Percentiles rank a stretch among this genome's conserved stretches.
Conservation (phyloP, 37 sponge, comb jelly and placozoan species). For the Chondrilla cf. caribensis region DNA sequence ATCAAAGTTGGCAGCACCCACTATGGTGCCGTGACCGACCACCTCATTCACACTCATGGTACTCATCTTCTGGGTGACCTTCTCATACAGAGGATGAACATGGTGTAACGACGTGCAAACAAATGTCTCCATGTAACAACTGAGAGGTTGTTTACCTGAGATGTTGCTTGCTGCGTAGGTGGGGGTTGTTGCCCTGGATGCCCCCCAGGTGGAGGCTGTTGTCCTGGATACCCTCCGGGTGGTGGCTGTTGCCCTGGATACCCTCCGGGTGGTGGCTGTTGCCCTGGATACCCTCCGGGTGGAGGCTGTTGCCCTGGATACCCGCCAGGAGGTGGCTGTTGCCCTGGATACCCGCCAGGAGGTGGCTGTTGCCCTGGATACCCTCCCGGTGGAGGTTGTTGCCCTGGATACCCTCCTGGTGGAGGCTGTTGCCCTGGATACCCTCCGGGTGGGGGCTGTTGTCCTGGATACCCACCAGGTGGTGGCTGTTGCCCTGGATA, state of each 20-base stretch:
- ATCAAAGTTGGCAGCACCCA: conserved; percentile 39
- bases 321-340: conserved; percentile 46
- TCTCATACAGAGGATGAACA: neutral
- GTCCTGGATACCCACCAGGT: conserved; percentile 46
- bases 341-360: conserved; percentile 38
- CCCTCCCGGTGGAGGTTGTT: conserved; percentile 17
- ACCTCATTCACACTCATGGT: conserved; percentile 51
- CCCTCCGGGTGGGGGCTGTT: conserved; percentile 8
- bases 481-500: conserved; percentile 16
- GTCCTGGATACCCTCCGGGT: conserved; percentile 25
- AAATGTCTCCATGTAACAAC: conserved; percentile 17
- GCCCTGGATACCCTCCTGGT: conserved; percentile 19
- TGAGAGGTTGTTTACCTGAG: neutral
- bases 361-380: conserved; percentile 26
- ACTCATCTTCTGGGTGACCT: conserved; percentile 49
- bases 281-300: conserved; percentile 16
- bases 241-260: conserved; percentile 27
- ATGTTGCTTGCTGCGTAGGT: conserved; percentile 27
- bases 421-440: conserved; percentile 36
- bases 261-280: conserved; percentile 32
- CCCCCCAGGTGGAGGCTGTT: conserved; percentile 44
- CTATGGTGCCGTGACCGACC: conserved; percentile 40
- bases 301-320: conserved; percentile 31
- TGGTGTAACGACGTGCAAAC: neutral
- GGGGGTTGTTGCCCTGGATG: conserved; percentile 15